These are phyloP conservation scores for Phengaris alcon DNA, from an alignment of 2,888 invertebrate genomes.

Conservation along the genomic window DNA sequence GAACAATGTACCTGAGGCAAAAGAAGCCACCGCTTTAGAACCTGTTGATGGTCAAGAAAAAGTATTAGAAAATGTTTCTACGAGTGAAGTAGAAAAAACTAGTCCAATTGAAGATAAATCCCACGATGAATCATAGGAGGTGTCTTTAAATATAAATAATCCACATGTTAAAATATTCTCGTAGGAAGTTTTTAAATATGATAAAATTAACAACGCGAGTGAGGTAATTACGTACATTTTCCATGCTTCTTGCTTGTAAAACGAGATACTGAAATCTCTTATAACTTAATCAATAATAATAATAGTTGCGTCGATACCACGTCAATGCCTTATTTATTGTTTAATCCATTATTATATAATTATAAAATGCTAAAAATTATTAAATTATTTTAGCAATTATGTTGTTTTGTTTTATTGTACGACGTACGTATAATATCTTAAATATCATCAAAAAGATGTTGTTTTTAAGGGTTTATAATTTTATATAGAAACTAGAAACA, in stretches of 20 bases:
- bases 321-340: conserved; percentile 76
- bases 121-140: conserved; percentile 43
- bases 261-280: conserved; percentile 61
- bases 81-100: conserved; percentile 45
- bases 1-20: conserved; percentile 53
- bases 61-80: conserved; percentile 37
- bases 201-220: conserved; percentile 67
- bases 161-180: conserved; percentile 28
- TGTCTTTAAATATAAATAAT: conserved; percentile 34
- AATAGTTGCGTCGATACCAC: conserved; percentile 72
- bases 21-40: conserved; percentile 45
- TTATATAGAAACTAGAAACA: too few relatives aligned
- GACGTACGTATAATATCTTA: too few relatives aligned
- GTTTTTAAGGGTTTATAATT: too few relatives aligned
- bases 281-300: conserved; percentile 57
- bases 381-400: conserved; percentile 74
- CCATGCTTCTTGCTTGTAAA: conserved; percentile 65
- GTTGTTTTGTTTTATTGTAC: conserved; percentile 41
- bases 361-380: conserved; percentile 69
- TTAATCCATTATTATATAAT: conserved; percentile 58
- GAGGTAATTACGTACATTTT: conserved; percentile 63
- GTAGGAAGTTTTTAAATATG: conserved; percentile 42
- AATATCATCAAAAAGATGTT: too few relatives aligned
- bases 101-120: conserved; percentile 43
- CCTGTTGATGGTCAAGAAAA: conserved; percentile 38